Base-by-base conservation (phyloP, 2,888 invertebrate species). In the Agriopis leucophaearia region DNA sequence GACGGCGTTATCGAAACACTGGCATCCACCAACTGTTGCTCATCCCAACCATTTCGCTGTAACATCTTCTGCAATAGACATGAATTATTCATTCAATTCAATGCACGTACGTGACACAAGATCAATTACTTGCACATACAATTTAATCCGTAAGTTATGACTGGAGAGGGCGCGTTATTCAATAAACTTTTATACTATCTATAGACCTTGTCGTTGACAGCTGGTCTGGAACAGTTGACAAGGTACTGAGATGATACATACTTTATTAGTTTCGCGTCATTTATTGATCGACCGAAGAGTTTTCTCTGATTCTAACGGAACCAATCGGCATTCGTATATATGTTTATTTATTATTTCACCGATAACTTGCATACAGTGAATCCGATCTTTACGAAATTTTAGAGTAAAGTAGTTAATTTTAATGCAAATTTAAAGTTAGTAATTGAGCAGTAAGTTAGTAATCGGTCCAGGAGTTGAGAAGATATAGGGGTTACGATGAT, bases 171-270 rank as follows among this genome's bases (percentile, higher is more conserved):
- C 51, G 52, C 50, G 45, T 48, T 62, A 68, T 60, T 68, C 64
- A 68, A 68, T 68, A 59, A 59, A 63, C 55, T 60, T 55, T 52
- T 60, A 16, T 55, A 38, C 56, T 67, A 67, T 67, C 67, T 60
- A 7, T 48, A 35, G 10, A 36, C 40, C 13, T 66, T 62, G 56
- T 56, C 62, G 57, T 40, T 66, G 57, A 62, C 66, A 59, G 48
- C 52, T 64, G 13, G 54, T 40, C 27, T 18, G 52, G 38, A 13
- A 12, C 59, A 4, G 56, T 9, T 47, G 16, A 9, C 47, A 18
- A 15, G 18, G 2, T 18, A 44, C 47, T 15, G 16, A 16, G 7
- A 51, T 38, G 47, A 9, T 27, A 27, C 27, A 27, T 35, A 55
- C 59, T 38, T 59, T 65, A 59, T 65, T 47, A 45, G 36, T 64